A percentile compares a stretch with the other conserved stretches of the same genome.
Evolutionary conservation across 2,113 vertebrate genomes (phyloP).

Genomic region (Zosterops borbonicus): DNA sequence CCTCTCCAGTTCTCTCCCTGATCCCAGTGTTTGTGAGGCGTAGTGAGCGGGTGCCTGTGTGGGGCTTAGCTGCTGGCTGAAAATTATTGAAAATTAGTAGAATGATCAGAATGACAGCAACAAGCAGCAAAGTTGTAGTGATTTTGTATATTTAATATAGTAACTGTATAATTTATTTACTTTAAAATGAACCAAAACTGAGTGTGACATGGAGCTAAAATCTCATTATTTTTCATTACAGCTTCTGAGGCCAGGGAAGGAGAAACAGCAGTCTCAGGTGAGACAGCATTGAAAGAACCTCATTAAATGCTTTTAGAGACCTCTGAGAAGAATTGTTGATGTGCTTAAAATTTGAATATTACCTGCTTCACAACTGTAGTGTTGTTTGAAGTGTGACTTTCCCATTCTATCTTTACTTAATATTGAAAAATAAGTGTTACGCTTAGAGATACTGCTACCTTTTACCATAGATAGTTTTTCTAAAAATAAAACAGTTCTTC

Average conservation of each 20-base stretch:
- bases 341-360: not conserved
- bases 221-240: not conserved
- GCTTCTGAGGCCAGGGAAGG: not conserved
- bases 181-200: not conserved
- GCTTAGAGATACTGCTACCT: not conserved
- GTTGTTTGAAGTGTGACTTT: not conserved
- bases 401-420: not conserved
- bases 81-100: not conserved
- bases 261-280: not conserved
- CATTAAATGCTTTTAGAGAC: not conserved
- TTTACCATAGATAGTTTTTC: not conserved
- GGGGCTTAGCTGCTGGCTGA: not conserved
- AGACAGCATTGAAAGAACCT: not conserved
- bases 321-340: not conserved
- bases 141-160: not conserved
- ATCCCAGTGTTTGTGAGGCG: not conserved
- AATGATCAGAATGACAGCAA: not conserved
- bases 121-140: not conserved
- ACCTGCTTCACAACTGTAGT: not conserved
- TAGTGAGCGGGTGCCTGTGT: fast-evolving
- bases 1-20: not conserved
- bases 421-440: not conserved
- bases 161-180: not conserved
- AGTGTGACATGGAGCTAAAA: not conserved
- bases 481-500: not conserved